Base-by-base conservation (phyloP, 1,140 invertebrate genomes). In the Trichogramma pretiosum region DNA sequence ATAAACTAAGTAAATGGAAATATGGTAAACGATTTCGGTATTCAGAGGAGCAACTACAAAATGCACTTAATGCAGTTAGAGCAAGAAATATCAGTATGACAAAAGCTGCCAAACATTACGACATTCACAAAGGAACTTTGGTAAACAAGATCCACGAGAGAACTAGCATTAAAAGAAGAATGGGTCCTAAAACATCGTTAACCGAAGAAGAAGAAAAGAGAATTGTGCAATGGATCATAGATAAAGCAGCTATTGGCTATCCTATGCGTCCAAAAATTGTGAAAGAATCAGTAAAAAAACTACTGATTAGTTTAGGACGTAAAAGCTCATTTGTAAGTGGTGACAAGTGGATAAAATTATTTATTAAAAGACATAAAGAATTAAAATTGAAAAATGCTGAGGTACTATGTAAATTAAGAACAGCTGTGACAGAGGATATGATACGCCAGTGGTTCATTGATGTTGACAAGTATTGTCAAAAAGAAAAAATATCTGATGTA, bases 231-330 rank as follows among this genome's bases (percentile, higher is more conserved):
- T 69, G 63, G 67, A 54, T 64, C 14, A 35, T 28, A 24, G 51
- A 52, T 32, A 64, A 68, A 50, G 59, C 57, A 13, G 46, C 55
- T 47, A 48, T 58, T 35, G 62, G 62, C 18, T 63, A 67, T 51
- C 67, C 68, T 2, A 54, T 65, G 45, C 60, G 60, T 32, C 53
- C 56, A 42, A 56, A 65, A 14, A 41, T 58, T 37, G 55, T 73
- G 5, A 46, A 60, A 30, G 54, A 63, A 50, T 62, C 60, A 43
- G 66, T 69, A 5, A 53, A 67, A 54, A 58, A 58, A 53, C 57
- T 68, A 18, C 54, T 70, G 19, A 43, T 55, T 14, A 51, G 57
- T 13, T 21, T 59, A 46, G 57, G 64, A 13, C 51, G 49, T 22
- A 8, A 39, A 17, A 64, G 54, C 38, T 58, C 58, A 22, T 65